Conservation (phyloP, 1,140 invertebrate species). For the Brachionus asplanchnoidis region DNA sequence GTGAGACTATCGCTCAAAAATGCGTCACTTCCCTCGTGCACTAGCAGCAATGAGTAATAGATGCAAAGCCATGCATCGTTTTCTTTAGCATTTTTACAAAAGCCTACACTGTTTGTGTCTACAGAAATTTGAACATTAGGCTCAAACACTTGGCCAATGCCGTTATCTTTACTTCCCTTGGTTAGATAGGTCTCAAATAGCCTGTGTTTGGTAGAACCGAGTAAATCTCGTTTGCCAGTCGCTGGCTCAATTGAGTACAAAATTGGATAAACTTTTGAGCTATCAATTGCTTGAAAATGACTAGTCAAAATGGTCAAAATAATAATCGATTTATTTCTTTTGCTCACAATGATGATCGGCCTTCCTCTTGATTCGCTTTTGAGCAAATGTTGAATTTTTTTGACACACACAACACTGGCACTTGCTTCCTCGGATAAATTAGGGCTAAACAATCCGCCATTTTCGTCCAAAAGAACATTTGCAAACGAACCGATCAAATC, state of each 20-base stretch:
- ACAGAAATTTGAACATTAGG: neutral
- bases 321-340: neutral
- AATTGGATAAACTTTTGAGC: neutral
- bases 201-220: neutral
- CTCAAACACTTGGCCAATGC: neutral
- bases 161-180: neutral
- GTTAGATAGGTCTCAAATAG: neutral
- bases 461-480: neutral
- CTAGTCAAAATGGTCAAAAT: neutral
- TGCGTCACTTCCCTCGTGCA: neutral
- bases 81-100: neutral
- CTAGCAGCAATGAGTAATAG: neutral
- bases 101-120: neutral
- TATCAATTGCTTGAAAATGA: neutral
- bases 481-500: neutral
- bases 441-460: neutral
- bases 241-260: neutral
- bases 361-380: neutral
- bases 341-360: neutral
- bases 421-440: neutral
- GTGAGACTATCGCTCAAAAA: neutral
- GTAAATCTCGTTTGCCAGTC: slow-evolving; percentile 8
- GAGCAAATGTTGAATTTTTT: neutral
- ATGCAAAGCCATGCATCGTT: neutral
- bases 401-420: neutral